These are phyloP conservation scores for Polypedilum vanderplanki DNA, from an alignment of 1,140 invertebrate genomes.

Conservation along the genomic window DNA sequence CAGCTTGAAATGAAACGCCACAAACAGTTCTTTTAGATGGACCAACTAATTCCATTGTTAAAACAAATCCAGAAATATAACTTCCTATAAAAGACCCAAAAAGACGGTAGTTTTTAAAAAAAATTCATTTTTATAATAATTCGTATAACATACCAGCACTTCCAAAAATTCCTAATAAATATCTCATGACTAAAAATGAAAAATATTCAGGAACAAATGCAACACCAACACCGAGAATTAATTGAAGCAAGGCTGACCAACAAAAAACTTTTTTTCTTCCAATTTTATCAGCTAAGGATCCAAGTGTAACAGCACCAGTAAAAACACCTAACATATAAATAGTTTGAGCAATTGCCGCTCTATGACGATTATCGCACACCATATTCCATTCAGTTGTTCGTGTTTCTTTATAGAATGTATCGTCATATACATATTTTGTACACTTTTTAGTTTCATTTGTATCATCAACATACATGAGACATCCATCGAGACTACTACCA, in stretches of 20 bases:
- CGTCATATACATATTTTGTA: slow-evolving; percentile 62
- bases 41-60: slow-evolving; percentile 83
- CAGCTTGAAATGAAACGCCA: slow-evolving; percentile 71
- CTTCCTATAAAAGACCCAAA: slow-evolving; percentile 74
- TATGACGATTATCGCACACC: slow-evolving; percentile 74
- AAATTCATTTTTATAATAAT: too few species aligned
- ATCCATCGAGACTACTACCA: slow-evolving; percentile 51
- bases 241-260: slow-evolving; percentile 61
- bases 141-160: too few species aligned
- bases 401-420: slow-evolving; percentile 59
- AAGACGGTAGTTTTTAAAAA: too few species aligned
- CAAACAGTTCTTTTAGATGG: slow-evolving; percentile 70
- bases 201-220: slow-evolving; percentile 70
- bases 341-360: slow-evolving; percentile 69
- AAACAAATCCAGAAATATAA: slow-evolving; percentile 75
- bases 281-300: slow-evolving; percentile 73
- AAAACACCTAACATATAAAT: slow-evolving; percentile 87
- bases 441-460: slow-evolving; percentile 49
- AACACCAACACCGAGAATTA: slow-evolving; percentile 61
- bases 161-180: slow-evolving; percentile 73
- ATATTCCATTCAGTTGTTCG: slow-evolving; percentile 76
- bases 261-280: slow-evolving; percentile 76
- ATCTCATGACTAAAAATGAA: slow-evolving; percentile 60
- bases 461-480: slow-evolving; percentile 46
- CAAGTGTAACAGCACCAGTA: slow-evolving; percentile 73